Conservation (phyloP, 1,140 invertebrate species). For the Mycetomoellerius zeteki region DNA sequence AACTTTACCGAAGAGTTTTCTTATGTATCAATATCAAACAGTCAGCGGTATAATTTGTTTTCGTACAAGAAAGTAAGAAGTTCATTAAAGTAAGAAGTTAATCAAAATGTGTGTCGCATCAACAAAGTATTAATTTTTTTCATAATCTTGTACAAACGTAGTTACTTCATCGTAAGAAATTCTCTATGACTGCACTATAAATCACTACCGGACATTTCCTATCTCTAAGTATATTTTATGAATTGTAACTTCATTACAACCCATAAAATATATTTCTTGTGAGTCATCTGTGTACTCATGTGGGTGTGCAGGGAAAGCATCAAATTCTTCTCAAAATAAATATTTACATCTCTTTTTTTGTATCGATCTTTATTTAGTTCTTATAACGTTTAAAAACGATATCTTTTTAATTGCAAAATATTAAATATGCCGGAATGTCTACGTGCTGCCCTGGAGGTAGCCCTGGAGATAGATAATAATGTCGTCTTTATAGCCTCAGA, state of each 20-base stretch:
- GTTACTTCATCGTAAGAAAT: conserved; percentile 38
- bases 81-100: conserved; percentile 29
- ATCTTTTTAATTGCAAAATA: conserved; percentile 37
- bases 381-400: neutral
- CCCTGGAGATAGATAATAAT: conserved; percentile 28
- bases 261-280: conserved; percentile 46
- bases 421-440: conserved; percentile 41
- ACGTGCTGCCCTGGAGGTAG: neutral
- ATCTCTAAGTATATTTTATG: conserved; percentile 54
- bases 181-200: conserved; percentile 27
- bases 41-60: conserved; percentile 8
- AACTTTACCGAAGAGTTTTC: neutral
- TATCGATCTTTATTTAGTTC: neutral
- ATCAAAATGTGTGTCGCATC: conserved; percentile 20
- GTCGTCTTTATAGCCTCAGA: neutral
- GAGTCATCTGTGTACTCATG: conserved; percentile 5
- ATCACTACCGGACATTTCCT: conserved; percentile 36
- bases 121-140: conserved; percentile 42
- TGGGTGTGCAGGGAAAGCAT: conserved; percentile 17
- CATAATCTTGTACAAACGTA: conserved; percentile 33
- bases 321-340: conserved; percentile 26
- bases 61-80: conserved; percentile 4
- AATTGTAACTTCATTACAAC: too few relatives aligned
- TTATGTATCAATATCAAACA: neutral
- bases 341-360: neutral